Evolutionary conservation across 2,888 invertebrate species (phyloP).

Genomic region (Dione vanillae): DNA sequence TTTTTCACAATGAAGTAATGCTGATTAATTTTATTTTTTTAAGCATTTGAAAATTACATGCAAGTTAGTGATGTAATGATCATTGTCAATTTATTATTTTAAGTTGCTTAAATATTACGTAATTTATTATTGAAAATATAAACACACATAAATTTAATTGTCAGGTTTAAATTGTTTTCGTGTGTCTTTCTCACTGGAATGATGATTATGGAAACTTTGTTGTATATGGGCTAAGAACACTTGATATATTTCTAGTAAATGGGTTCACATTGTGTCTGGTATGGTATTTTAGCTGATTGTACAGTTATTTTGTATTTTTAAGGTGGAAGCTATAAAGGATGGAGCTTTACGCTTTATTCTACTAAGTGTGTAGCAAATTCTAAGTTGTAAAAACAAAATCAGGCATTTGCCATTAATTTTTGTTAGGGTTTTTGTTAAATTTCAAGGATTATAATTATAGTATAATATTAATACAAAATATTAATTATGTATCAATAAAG

Average conservation of each 20-base stretch:
- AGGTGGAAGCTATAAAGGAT: constrained; percentile 41
- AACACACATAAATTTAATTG: constrained; percentile 13
- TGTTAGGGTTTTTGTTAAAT: constrained; percentile 47
- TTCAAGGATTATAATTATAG: constrained; percentile 45
- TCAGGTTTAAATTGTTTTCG: constrained; percentile 25
- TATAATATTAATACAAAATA: constrained; percentile 47
- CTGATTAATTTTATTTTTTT: too few species aligned
- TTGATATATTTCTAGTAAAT: constrained; percentile 29
- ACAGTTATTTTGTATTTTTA: constrained; percentile 41
- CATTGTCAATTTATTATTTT: constrained; percentile 13
- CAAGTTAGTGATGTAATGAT: neutral
- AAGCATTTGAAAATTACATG: neutral
- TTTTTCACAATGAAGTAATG: neutral
- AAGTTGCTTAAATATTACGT: constrained; percentile 15
- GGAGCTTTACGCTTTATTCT: constrained; percentile 45
- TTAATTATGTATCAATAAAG: constrained; percentile 46
- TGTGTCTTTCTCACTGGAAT: constrained; percentile 24
- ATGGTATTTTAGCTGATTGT: constrained; percentile 39
- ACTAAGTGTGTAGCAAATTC: constrained; percentile 44
- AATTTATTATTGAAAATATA: constrained; percentile 26
- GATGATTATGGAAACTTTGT: constrained; percentile 13
- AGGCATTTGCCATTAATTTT: constrained; percentile 43
- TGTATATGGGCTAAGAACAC: constrained; percentile 26
- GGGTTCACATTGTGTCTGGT: constrained; percentile 34
- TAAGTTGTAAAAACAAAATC: constrained; percentile 45